Evolutionary conservation across 1,140 invertebrate species (phyloP).

Genomic region (Dendrolimus punctatus): DNA sequence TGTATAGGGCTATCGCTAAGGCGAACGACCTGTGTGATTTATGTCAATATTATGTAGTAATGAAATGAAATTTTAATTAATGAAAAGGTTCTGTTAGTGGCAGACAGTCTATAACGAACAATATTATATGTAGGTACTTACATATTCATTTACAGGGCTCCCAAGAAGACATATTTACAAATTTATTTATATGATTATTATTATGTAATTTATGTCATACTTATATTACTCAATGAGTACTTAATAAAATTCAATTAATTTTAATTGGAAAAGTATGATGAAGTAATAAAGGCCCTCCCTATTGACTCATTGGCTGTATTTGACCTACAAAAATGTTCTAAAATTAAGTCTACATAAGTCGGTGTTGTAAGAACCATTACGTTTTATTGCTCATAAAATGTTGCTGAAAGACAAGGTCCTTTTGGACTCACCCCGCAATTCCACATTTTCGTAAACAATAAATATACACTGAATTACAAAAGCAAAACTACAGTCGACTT

Average conservation of each 20-base stretch:
- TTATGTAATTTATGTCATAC: no score
- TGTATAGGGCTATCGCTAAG: no score
- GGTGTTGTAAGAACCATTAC: constrained; percentile 24
- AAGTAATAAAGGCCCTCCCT: background rate
- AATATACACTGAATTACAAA: constrained; percentile 7
- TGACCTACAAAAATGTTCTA: constrained; percentile 10
- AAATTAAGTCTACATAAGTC: constrained; percentile 13
- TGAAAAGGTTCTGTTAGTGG: no score
- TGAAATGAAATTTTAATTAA: no score
- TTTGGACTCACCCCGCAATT: constrained; percentile 18
- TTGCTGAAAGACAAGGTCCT: constrained; percentile 21
- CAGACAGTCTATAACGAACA: no score
- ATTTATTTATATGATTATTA: no score
- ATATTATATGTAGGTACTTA: no score
- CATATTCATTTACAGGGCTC: no score
- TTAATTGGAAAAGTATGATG: background rate
- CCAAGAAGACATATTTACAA: no score
- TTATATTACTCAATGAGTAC: no score
- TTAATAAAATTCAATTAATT: background rate
- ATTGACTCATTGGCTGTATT: background rate
- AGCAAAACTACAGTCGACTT: background rate
- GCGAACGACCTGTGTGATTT: no score
- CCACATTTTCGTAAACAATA: constrained; percentile 18
- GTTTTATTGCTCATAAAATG: constrained; percentile 34
- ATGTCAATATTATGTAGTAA: no score